Evolutionary conservation across 1,140 invertebrate genomes (phyloP).

Genomic region (Forficula auricularia): DNA sequence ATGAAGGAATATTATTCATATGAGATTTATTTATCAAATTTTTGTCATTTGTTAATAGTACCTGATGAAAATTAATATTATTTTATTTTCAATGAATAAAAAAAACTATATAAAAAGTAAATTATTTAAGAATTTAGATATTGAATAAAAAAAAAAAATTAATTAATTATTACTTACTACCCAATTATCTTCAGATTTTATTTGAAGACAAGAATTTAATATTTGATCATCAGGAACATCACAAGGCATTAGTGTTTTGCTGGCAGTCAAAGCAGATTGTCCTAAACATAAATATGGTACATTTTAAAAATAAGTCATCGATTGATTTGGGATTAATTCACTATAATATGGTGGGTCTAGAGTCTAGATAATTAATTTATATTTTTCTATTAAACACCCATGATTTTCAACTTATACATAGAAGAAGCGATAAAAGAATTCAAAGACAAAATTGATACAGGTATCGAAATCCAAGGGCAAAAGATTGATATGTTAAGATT

Average conservation of each 20-base stretch:
- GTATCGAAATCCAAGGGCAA: too few relatives aligned
- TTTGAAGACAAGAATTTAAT: conserved; percentile 25
- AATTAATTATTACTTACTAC: conserved; percentile 1
- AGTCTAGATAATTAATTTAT: too few relatives aligned
- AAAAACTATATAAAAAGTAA: too few relatives aligned
- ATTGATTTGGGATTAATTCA: too few relatives aligned
- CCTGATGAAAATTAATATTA: conserved; percentile 15
- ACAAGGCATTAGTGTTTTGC: conserved; percentile 19
- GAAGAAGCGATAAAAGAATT: too few relatives aligned
- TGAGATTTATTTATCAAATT: conserved; percentile 28
- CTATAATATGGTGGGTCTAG: too few relatives aligned
- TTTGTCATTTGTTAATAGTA: conserved; percentile 26
- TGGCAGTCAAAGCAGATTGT: conserved; percentile 22
- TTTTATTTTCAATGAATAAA: neutral
- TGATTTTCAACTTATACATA: too few relatives aligned
- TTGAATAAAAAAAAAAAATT: conserved; percentile 3
- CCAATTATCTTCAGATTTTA: conserved; percentile 19
- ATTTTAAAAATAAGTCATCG: too few relatives aligned
- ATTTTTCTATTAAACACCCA: too few relatives aligned
- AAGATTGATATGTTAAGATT: too few relatives aligned
- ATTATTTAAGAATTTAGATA: too few relatives aligned
- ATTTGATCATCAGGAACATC: conserved; percentile 28
- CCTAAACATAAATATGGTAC: conserved; percentile 3
- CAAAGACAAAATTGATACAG: too few relatives aligned
- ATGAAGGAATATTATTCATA: conserved; percentile 21